phyloP scores from a whole-genome alignment of 2,888 invertebrate species.

The Nemurella pictetii region DNA sequence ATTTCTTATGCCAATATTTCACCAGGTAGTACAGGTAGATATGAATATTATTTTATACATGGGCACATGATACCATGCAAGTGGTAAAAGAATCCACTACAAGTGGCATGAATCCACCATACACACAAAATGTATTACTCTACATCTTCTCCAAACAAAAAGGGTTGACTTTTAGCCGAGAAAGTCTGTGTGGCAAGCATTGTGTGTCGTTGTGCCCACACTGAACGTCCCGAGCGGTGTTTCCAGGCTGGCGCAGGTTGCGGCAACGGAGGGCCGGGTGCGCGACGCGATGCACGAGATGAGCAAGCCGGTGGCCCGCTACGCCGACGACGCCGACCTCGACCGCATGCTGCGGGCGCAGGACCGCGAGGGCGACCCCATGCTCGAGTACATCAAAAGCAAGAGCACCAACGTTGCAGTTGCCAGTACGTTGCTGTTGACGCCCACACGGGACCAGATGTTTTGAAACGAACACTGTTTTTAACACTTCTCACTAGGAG shows the following conservation, averaged over 20 bases:
- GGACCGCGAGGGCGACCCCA: conserved; percentile 89
- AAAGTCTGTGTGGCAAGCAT: not conserved
- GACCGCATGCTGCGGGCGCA: conserved; percentile 74
- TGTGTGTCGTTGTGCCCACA: not conserved
- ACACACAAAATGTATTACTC: not conserved
- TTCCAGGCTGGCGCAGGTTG: conserved; percentile 75
- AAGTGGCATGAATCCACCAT: not conserved
- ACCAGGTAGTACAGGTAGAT: too few relatives aligned
- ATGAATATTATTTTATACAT: too few relatives aligned
- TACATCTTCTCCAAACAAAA: not conserved
- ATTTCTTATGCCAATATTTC: too few relatives aligned
- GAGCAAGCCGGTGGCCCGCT: conserved; percentile 88
- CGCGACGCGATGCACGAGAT: conserved; percentile 82
- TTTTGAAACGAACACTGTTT: too few relatives aligned
- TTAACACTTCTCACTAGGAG: too few relatives aligned
- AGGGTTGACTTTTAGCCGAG: not conserved
- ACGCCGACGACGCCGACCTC: conserved; percentile 85
- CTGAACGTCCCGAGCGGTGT: not conserved
- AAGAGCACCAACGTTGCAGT: conserved; percentile 56
- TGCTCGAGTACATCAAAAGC: conserved; percentile 82
- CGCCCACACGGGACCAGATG: too few relatives aligned
- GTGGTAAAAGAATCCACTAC: too few relatives aligned
- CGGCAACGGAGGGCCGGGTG: conserved; percentile 68
- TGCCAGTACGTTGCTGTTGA: conserved; percentile 11
- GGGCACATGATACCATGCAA: too few relatives aligned